Evolutionary conservation across 2,113 vertebrate species (phyloP), one percentile per base, ranked within the genome.

Genomic region (Echinops telfairi): DNA sequence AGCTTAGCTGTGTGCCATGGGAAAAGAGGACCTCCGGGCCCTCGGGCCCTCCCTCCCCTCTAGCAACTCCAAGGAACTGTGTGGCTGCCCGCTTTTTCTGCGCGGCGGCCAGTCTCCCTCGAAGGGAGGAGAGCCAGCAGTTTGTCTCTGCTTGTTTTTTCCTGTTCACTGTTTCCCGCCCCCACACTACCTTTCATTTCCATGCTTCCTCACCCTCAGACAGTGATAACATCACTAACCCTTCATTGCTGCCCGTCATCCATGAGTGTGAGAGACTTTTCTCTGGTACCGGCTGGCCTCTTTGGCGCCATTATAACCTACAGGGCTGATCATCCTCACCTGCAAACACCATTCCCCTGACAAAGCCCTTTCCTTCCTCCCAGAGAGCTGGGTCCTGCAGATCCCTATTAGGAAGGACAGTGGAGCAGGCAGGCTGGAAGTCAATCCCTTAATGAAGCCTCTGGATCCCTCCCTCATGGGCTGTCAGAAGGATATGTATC

Each of bases 71-170:
- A 0, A 12, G 58, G 66, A 31, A 11, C 31, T 62, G 1, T 62
- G 5, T 17, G 0, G 38, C 36, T 8, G 3, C 76, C 23, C 9
- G 20, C 0, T 68, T 70, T 53, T 60, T 12, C 76, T 6, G 78
- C 33, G 0, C 0, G 0, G 27, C 47, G 38, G 53, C 33, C 38
- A 15, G 53, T 66, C 73, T 92, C 75, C 79, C 0, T 43, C 33
- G 53, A 6, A 11, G 62, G 88, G 43, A 27, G 78, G 22, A 71
- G 77, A 60, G 15, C 47, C 29, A 5, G 47, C 64, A 16, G 1
- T 77, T 87, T 93, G 0, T 43, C 73, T 94, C 19, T 64, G 62
- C 86, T 81, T 57, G 66, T 90, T 1, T n/a, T 91, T 87, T 93
- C 90, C 92, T 93, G 79, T 86, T 95, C 80, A 16, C 81, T 73